Evolutionary conservation across 1,140 invertebrate genomes (phyloP).

Genomic region (Apolygus lucorum): DNA sequence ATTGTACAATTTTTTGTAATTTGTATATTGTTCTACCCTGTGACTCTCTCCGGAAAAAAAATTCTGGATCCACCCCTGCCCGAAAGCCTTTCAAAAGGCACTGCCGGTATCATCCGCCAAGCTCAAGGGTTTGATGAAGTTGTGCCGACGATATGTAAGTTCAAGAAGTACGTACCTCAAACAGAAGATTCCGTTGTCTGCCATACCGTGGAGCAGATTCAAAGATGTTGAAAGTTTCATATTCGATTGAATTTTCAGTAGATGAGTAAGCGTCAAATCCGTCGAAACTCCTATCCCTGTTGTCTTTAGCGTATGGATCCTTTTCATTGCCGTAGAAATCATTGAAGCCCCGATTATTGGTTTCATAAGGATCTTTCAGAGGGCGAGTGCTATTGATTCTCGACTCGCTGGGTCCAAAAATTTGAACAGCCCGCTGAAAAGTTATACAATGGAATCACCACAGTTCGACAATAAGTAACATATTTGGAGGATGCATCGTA

Average conservation of each 20-base stretch:
- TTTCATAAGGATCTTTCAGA: neutral
- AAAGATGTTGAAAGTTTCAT: conserved; percentile 58
- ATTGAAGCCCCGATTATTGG: neutral
- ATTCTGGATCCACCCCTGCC: too few relatives aligned
- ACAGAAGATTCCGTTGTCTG: conserved; percentile 53
- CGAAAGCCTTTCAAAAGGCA: too few relatives aligned
- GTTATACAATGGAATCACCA: too few relatives aligned
- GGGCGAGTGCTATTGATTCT: neutral
- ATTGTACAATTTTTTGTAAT: too few relatives aligned
- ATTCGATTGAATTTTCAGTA: conserved; percentile 31
- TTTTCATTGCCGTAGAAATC: neutral
- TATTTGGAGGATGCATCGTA: too few relatives aligned
- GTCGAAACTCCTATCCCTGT: conserved; percentile 33
- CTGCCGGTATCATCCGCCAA: too few relatives aligned
- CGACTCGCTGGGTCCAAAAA: conserved; percentile 37
- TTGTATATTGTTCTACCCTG: too few relatives aligned
- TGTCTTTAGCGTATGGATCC: neutral
- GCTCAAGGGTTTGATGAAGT: too few relatives aligned
- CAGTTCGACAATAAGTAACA: too few relatives aligned
- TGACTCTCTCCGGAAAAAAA: too few relatives aligned
- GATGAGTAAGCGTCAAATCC: conserved; percentile 33
- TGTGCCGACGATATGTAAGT: too few relatives aligned
- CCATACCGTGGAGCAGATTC: conserved; percentile 60
- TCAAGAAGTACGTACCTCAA: conserved; percentile 57
- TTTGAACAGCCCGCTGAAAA: conserved; percentile 41